These are phyloP conservation scores for Tachina grossa DNA, from an alignment of 2,888 invertebrate species.

Conservation along the genomic window DNA sequence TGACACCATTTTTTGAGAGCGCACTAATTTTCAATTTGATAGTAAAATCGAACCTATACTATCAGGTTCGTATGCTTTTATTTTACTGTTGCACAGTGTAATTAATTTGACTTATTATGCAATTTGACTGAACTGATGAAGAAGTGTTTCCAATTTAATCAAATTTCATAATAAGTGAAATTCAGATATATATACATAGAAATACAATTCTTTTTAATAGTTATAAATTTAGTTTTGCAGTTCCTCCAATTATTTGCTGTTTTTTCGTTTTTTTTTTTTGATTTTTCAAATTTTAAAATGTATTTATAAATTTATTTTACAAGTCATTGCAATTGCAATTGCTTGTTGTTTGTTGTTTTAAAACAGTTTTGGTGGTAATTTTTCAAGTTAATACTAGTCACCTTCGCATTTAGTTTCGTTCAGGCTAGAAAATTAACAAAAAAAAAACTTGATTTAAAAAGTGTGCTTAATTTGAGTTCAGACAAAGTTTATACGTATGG, in stretches of 20 bases:
- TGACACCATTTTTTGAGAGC: no score
- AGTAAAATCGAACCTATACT: no score
- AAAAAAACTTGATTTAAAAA: background rate
- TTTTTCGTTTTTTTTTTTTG: background rate
- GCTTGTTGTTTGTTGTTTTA: background rate
- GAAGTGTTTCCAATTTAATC: no score
- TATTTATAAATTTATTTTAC: slow-evolving; percentile 4
- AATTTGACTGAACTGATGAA: no score
- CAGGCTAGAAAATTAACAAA: slow-evolving; percentile 5
- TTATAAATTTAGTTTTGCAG: slow-evolving; percentile 18
- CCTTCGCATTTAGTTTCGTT: slow-evolving; percentile 63
- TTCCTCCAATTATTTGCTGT: background rate
- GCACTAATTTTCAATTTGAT: no score
- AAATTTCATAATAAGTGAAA: no score
- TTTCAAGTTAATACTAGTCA: slow-evolving; percentile 69
- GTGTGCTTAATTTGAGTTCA: background rate
- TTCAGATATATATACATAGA: no score
- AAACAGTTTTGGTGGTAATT: slow-evolving; percentile 28
- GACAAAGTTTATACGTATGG: background rate
- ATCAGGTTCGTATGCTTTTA: no score
- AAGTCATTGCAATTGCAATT: slow-evolving; percentile 8
- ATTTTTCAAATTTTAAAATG: background rate
- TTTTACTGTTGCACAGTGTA: no score
- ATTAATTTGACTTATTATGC: no score
- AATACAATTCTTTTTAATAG: background rate